Evolutionary conservation across 2,797 vertebrate genomes (phyloP), one percentile per base, ranked within the genome.

Genomic region (Notoglanidium macrostoma): DNA sequence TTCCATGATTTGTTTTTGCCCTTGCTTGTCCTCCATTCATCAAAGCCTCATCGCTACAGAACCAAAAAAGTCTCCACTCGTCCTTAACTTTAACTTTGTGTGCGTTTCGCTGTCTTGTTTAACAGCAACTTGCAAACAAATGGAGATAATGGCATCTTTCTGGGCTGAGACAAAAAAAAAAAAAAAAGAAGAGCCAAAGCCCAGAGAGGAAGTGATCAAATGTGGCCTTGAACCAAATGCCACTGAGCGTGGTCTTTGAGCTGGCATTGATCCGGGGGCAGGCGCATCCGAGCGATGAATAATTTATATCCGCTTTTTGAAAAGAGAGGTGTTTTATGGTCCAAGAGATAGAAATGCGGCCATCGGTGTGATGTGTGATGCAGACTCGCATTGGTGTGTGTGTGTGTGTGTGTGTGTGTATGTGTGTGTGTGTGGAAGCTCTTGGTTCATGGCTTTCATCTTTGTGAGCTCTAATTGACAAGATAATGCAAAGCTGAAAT

Each of bases 131-230:
- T 94, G 94, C 93, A 95, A 95, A 95, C 93, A 95, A 93, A 92
- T 78, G 51, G 94, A 95, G 94, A 95, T 95, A 96, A 96, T 96
- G 95, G 94, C 93, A 93, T 96, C 95, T 94, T 95, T 54, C 91
- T 1, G 93, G 94, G 90, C 87, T 85, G 59, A 72, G 91, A 92
- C 92, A 91, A 92, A 93, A 77, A 77, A 32, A 10, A 35, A 40
- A 29, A 40, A 35, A 70, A 70, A 12, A 29, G 1, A 44, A 93
- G 93, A 92, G 90, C 88, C 85, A 92, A 88, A 85, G 89, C 87
- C 89, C 54, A 17, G 90, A 92, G 90, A 93, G 94, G 93, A 95
- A 95, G 94, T 94, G 94, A 95, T 96, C 94, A 95, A 95, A 95
- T 95, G 93, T 95, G 94, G 94, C 95, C 95, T 94, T 94, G 92